A percentile compares a stretch with the other conserved stretches of the same genome.
These are phyloP conservation scores for Limenitis camilla DNA, from an alignment of 2,888 invertebrate genomes.

Conservation along the genomic window DNA sequence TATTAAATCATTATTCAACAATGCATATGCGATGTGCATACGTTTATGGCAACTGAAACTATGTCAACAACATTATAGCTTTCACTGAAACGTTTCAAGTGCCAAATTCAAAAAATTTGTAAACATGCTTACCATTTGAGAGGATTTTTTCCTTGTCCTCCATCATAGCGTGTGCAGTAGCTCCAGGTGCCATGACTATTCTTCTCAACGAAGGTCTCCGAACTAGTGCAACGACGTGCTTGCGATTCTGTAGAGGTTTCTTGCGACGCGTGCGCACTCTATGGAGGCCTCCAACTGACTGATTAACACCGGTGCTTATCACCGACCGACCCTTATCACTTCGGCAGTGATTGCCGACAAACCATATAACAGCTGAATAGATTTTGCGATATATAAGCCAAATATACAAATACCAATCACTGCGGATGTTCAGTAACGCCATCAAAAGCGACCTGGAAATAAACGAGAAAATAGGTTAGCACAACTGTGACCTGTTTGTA, in stretches of 20 bases:
- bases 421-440: slow-evolving; percentile 61
- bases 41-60: background rate
- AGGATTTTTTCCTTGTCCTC: slow-evolving; percentile 69
- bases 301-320: slow-evolving; percentile 60
- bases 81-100: slow-evolving; percentile 4
- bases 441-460: slow-evolving; percentile 66
- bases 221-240: slow-evolving; percentile 60
- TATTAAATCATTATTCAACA: background rate
- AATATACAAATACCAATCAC: slow-evolving; percentile 60
- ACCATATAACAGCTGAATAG: slow-evolving; percentile 61
- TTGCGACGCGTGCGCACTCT: slow-evolving; percentile 68
- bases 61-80: slow-evolving; percentile 4
- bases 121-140: slow-evolving; percentile 32
- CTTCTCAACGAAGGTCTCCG: slow-evolving; percentile 64
- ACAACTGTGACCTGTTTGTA: background rate
- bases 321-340: slow-evolving; percentile 67
- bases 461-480: slow-evolving; percentile 24
- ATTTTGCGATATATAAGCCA: slow-evolving; percentile 65
- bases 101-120: background rate
- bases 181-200: slow-evolving; percentile 75
- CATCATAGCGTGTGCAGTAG: slow-evolving; percentile 71
- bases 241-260: slow-evolving; percentile 52
- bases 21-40: background rate
- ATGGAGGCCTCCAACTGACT: slow-evolving; percentile 62
- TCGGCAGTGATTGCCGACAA: slow-evolving; percentile 66